Evolutionary conservation across 2,797 vertebrate genomes (phyloP).

Genomic region (Heteromormyrus szaboi): DNA sequence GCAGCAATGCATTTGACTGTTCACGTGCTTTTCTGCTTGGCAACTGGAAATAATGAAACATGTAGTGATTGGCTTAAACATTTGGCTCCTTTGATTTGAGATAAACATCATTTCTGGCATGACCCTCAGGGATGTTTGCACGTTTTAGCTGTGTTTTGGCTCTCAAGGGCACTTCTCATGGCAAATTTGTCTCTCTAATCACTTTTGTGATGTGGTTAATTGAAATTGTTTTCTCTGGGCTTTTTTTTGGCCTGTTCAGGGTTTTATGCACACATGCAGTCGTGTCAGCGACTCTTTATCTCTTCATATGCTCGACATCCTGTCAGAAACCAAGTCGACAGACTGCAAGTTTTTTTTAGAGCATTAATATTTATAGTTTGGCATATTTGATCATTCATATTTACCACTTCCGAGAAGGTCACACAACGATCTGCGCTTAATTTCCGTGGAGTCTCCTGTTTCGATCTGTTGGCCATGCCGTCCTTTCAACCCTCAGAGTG

Average conservation of each 20-base stretch:
- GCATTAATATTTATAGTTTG: conserved; percentile 13
- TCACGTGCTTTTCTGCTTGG: neutral
- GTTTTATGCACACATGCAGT: neutral
- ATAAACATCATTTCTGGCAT: conserved; percentile 12
- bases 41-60: conserved; percentile 7
- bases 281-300: neutral
- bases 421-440: neutral
- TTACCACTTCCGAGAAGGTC: conserved; percentile 7
- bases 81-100: conserved; percentile 3
- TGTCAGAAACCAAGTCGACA: neutral
- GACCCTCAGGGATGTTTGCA: neutral
- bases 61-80: neutral
- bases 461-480: conserved; percentile 1
- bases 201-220: conserved; percentile 13
- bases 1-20: neutral
- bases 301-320: conserved; percentile 2
- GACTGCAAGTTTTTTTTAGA: neutral
- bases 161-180: conserved; percentile 8
- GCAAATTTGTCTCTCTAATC: conserved; percentile 16
- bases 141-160: neutral
- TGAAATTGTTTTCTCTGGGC: conserved; percentile 6
- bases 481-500: neutral
- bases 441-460: neutral
- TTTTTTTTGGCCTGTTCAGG: neutral
- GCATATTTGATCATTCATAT: conserved; percentile 8